Evolutionary conservation across 1,140 invertebrate species (phyloP), one percentile per base, ranked within the genome.

Genomic region (Leucophenga varia): DNA sequence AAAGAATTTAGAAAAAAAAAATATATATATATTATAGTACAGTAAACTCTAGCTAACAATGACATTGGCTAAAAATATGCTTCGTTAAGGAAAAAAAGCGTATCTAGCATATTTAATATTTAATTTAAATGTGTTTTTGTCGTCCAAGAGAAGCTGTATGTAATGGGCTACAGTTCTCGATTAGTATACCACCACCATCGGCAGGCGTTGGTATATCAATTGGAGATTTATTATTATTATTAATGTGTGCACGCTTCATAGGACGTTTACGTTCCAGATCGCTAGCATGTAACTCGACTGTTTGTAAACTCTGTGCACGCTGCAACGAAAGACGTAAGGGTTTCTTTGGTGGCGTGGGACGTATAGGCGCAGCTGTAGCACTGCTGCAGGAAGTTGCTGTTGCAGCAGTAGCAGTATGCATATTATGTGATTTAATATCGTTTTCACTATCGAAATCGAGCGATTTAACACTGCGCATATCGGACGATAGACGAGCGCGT

Each of bases 301-400:
- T 90, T 56, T 91, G 89, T 14, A 90, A 79, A 75, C 89, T 92
- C 43, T 74, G 72, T 0, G 90, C 87, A 54, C 89, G 82, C 63
- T 91, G 90, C 1, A 93, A 72, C 1, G 89, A 92, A 3, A 93
- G 71, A 4, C 90, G 77, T 1, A 91, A 60, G 1, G 90, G 91
- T 65, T 93, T 93, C 59, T 90, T 87, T 13, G 90, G 90, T 3
- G 90, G 90, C 13, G 84, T 84, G 3, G 89, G 89, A 21, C 86
- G 76, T 2, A 78, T 78, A 16, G 77, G 5, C 74, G 71, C 2
- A n/a, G n/a, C n/a, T n/a, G n/a, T n/a, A n/a, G n/a, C n/a, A n/a
- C n/a, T n/a, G n/a, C n/a, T n/a, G n/a, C n/a, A n/a, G n/a, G n/a
- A n/a, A n/a, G 75, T 77, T 35, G 85, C 84, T 0, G 82, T 83